phyloP scores from a whole-genome alignment of 1,140 invertebrate genomes.

The Pygmarrhopalites habei region DNA sequence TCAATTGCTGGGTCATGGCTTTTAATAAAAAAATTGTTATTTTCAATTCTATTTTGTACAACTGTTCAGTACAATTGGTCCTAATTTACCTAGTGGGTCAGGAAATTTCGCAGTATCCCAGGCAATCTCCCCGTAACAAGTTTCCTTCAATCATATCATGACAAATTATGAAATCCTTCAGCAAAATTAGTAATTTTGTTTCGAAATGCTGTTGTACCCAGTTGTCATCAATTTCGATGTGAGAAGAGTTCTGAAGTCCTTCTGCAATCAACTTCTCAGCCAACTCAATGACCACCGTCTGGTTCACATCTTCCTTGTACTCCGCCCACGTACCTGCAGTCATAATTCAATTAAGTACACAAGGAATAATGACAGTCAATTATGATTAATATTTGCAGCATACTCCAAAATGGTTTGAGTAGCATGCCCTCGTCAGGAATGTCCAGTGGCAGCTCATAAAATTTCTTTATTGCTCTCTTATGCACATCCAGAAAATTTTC shows the following conservation, averaged over 20 bases:
- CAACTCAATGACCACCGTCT: conserved; percentile 46
- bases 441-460: conserved; percentile 54
- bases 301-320: conserved; percentile 46
- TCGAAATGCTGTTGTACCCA: too few relatives aligned
- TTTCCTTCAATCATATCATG: too few relatives aligned
- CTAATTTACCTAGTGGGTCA: conserved; percentile 41
- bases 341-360: too few relatives aligned
- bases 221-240: conserved; percentile 51
- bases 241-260: conserved; percentile 44
- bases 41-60: too few relatives aligned
- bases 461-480: conserved; percentile 51
- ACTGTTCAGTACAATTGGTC: too few relatives aligned
- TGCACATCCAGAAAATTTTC: conserved; percentile 55
- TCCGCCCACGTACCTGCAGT: conserved; percentile 51
- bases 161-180: too few relatives aligned
- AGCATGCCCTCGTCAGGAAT: conserved; percentile 66
- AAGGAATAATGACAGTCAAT: too few relatives aligned
- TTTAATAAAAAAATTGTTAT: conserved; percentile 22
- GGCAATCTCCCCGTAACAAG: conserved; percentile 45
- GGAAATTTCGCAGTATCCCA: conserved; percentile 45
- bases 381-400: too few relatives aligned
- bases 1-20: conserved; percentile 49
- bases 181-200: too few relatives aligned
- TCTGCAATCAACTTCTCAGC: conserved; percentile 44
- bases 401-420: conserved; percentile 56